Evolutionary conservation across 2,797 vertebrate genomes (phyloP).

Genomic region (Parotocinclus haroldoi): DNA sequence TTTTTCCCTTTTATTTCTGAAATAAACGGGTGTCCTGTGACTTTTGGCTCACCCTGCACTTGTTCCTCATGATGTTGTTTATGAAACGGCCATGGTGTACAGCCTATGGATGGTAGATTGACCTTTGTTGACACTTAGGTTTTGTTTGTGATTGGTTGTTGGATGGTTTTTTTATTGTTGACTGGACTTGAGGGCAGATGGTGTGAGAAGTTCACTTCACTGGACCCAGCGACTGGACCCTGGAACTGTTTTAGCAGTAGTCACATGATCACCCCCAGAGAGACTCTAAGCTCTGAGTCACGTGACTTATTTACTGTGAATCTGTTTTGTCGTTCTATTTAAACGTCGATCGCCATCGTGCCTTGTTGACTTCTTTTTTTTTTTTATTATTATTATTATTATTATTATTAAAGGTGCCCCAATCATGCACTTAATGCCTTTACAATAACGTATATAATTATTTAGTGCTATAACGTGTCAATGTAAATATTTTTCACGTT

Average conservation of each 20-base stretch:
- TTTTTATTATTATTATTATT: too few relatives aligned
- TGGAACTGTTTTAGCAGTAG: background rate
- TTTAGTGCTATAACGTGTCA: constrained; percentile 57
- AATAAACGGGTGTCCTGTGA: too few relatives aligned
- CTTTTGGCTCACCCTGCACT: too few relatives aligned
- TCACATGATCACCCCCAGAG: background rate
- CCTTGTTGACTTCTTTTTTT: constrained; percentile 42
- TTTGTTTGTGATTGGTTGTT: too few relatives aligned
- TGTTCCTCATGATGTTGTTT: too few relatives aligned
- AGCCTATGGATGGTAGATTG: too few relatives aligned
- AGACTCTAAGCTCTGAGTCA: background rate
- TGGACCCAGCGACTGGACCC: background rate
- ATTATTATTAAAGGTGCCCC: constrained; percentile 54
- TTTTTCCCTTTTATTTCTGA: too few relatives aligned
- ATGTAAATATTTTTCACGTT: constrained; percentile 43
- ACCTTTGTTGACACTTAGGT: too few relatives aligned
- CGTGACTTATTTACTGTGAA: constrained; percentile 69
- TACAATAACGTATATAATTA: constrained; percentile 44
- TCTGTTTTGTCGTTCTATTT: constrained; percentile 58
- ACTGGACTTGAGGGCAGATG: too few relatives aligned
- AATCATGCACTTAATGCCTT: constrained; percentile 70
- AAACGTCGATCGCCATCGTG: constrained; percentile 51
- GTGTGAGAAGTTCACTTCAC: too few relatives aligned
- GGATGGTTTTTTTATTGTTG: background rate
- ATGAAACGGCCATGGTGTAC: too few relatives aligned